Evolutionary conservation across 1,140 invertebrate genomes (phyloP).

Genomic region (Orchestia grillus): DNA sequence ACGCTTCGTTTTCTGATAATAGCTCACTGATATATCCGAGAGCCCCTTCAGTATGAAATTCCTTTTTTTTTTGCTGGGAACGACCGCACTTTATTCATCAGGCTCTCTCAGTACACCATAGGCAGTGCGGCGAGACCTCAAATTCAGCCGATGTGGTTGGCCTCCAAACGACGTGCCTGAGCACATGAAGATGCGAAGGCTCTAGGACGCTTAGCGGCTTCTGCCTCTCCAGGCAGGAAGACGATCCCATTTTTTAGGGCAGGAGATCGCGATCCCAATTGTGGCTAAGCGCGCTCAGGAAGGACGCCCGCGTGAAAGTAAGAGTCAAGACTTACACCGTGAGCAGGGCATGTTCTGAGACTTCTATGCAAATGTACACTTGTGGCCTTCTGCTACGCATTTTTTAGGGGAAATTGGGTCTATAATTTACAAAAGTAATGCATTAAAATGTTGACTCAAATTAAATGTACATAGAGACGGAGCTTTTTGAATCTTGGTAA

Average conservation of each 20-base stretch:
- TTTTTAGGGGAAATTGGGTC: neutral
- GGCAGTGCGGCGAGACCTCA: neutral
- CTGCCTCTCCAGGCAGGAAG: conserved; percentile 45
- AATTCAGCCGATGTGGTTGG: conserved; percentile 12
- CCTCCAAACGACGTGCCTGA: conserved; percentile 36
- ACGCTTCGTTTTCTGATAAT: conserved; percentile 5
- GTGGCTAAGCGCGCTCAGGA: neutral
- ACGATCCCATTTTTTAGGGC: conserved; percentile 40
- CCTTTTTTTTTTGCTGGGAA: neutral
- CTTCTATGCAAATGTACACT: neutral
- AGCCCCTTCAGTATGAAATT: neutral
- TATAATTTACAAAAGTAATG: neutral
- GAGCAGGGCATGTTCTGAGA: neutral
- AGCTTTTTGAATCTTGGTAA: neutral
- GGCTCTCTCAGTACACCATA: neutral
- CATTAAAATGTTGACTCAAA: neutral
- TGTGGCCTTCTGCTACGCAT: neutral
- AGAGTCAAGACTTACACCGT: neutral
- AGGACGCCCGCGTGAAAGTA: conserved; percentile 50
- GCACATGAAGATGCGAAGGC: conserved; percentile 5
- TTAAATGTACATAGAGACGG: neutral
- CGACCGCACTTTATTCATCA: neutral
- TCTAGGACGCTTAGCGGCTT: conserved; percentile 47
- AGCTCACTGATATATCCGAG: neutral
- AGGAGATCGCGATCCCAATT: conserved; percentile 10